Conservation (phyloP, 2,113 vertebrate species). For the Lepisosteus oculatus region DNA sequence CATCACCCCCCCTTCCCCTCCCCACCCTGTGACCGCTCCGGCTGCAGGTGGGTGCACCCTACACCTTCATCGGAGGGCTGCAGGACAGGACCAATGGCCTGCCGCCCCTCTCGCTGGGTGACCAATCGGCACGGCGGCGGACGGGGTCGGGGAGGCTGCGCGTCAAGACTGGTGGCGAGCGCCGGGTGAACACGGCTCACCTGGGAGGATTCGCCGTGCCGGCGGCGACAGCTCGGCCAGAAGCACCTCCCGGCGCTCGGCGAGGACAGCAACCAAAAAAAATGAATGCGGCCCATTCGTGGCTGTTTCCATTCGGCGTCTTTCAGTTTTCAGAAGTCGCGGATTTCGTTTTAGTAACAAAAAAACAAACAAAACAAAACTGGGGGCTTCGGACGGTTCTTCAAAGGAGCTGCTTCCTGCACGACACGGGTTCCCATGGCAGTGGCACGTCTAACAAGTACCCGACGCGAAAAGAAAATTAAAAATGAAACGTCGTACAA, state of each 20-base stretch:
- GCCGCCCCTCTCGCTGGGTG: not conserved
- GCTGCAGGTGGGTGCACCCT: constrained; percentile 18
- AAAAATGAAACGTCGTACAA: no score
- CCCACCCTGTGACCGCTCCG: no score
- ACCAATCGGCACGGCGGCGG: constrained; percentile 15
- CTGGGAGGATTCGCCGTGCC: not conserved
- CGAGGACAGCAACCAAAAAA: not conserved
- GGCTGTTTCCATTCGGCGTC: not conserved
- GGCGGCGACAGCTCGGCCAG: not conserved
- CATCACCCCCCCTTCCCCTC: not conserved
- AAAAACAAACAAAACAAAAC: no score
- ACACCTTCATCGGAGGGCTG: not conserved
- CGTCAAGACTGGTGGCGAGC: constrained; percentile 18
- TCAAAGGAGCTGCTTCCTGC: no score
- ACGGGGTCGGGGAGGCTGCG: not conserved
- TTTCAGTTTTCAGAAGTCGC: no score
- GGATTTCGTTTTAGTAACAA: no score
- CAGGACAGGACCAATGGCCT: constrained; percentile 2
- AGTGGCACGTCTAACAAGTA: no score
- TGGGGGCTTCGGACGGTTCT: no score
- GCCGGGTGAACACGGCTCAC: constrained; percentile 7
- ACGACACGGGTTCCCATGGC: no score
- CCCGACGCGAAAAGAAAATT: no score
- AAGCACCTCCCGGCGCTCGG: not conserved
- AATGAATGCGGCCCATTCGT: not conserved